These are phyloP conservation scores for Corydoras maculifer DNA, from an alignment of 2,113 vertebrate species.

Conservation along the genomic window DNA sequence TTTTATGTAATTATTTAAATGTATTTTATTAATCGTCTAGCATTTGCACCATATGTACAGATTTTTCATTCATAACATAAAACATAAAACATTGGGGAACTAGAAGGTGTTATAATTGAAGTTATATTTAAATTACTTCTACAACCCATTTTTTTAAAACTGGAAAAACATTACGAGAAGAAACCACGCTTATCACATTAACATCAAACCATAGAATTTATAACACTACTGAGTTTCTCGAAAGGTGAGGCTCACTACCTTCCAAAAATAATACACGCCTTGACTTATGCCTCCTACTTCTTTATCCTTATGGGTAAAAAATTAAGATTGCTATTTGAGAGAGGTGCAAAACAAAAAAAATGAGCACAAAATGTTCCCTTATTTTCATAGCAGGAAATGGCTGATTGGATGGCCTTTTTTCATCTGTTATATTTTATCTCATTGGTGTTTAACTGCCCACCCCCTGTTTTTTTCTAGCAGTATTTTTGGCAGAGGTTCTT, in stretches of 20 bases:
- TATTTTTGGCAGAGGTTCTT: slow-evolving; percentile 23
- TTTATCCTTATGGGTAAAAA: neutral
- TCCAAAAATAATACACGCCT: slow-evolving; percentile 9
- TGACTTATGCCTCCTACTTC: slow-evolving; percentile 3
- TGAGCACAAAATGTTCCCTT: slow-evolving; percentile 3
- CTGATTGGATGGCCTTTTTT: slow-evolving; percentile 13
- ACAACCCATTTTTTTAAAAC: neutral
- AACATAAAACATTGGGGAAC: too few species aligned
- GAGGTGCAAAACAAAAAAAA: slow-evolving; percentile 22
- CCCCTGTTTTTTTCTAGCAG: neutral
- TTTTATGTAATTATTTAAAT: too few species aligned
- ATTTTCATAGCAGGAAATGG: slow-evolving; percentile 22
- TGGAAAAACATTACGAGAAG: neutral
- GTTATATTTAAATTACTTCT: neutral
- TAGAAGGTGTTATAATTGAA: too few species aligned
- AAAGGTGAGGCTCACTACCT: neutral
- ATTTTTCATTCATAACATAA: too few species aligned
- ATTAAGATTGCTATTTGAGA: slow-evolving; percentile 6
- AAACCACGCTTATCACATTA: too few species aligned
- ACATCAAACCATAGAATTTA: neutral
- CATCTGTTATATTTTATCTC: slow-evolving; percentile 17
- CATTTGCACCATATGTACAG: too few species aligned
- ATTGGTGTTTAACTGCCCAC: slow-evolving; percentile 26
- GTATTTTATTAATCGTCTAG: too few species aligned
- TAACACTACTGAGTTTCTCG: slow-evolving; percentile 10